Evolutionary conservation across 2,113 vertebrate species (phyloP).

Genomic region (Malurus melanocephalus): DNA sequence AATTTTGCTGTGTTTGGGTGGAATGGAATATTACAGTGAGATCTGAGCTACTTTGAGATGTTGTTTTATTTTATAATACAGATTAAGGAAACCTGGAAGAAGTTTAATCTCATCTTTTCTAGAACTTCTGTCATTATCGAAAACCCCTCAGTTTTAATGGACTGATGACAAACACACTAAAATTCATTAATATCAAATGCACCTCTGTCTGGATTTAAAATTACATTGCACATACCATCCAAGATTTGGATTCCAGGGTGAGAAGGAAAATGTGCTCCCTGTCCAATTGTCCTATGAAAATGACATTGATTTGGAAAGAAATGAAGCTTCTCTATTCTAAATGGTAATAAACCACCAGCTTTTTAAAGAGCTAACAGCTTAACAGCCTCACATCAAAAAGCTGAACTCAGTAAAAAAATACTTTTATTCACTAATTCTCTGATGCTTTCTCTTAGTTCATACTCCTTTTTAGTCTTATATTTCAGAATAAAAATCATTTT

Average conservation of each 20-base stretch:
- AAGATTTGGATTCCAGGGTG: background rate
- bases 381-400: background rate
- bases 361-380: background rate
- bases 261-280: background rate
- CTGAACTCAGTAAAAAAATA: background rate
- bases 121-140: background rate
- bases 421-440: background rate
- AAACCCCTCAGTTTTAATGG: background rate
- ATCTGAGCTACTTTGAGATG: background rate
- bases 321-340: background rate
- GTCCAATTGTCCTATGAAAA: background rate
- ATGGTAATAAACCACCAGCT: background rate
- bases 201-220: background rate
- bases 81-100: background rate
- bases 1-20: background rate
- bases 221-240: too few relatives aligned
- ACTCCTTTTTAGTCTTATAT: background rate
- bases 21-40: background rate
- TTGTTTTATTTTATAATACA: background rate
- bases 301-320: background rate
- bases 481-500: background rate
- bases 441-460: background rate
- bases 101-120: background rate
- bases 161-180: background rate
- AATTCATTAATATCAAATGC: background rate